Percentiles rank a stretch among this genome's conserved stretches.
Conservation (phyloP, 2,888 invertebrate genomes). For the Lasiommata megera region DNA sequence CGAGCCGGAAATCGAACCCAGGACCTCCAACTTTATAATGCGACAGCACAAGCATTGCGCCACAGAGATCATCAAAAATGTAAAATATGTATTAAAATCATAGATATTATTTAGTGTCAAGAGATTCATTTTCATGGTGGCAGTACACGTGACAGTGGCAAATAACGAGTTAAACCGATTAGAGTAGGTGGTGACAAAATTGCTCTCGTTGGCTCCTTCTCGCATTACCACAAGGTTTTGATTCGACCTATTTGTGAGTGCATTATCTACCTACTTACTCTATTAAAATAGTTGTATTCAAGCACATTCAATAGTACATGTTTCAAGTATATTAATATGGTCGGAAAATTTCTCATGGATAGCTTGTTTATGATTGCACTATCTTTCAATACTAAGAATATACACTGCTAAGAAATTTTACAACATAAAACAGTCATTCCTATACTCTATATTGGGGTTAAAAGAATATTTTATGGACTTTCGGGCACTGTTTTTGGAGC, state of each 20-base stretch:
- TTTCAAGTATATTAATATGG: background rate
- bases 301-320: background rate
- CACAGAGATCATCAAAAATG: too few relatives aligned
- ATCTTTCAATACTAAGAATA: background rate
- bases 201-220: background rate
- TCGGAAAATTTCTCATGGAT: background rate
- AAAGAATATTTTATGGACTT: constrained; percentile 23
- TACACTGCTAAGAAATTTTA: background rate
- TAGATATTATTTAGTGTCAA: background rate
- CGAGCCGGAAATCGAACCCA: too few relatives aligned
- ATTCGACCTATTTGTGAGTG: background rate
- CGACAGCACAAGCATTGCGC: too few relatives aligned
- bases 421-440: constrained; percentile 5
- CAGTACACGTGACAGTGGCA: background rate
- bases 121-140: background rate
- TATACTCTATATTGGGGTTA: constrained; percentile 5
- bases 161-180: background rate
- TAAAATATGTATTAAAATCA: too few relatives aligned
- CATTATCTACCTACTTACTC: background rate
- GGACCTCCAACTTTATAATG: too few relatives aligned
- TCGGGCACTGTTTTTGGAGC: constrained; percentile 12
- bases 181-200: background rate
- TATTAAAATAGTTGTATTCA: background rate
- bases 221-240: constrained; percentile 1
- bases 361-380: background rate